Evolutionary conservation across 2,888 invertebrate genomes (phyloP).

Genomic region (Catocala sponsa): DNA sequence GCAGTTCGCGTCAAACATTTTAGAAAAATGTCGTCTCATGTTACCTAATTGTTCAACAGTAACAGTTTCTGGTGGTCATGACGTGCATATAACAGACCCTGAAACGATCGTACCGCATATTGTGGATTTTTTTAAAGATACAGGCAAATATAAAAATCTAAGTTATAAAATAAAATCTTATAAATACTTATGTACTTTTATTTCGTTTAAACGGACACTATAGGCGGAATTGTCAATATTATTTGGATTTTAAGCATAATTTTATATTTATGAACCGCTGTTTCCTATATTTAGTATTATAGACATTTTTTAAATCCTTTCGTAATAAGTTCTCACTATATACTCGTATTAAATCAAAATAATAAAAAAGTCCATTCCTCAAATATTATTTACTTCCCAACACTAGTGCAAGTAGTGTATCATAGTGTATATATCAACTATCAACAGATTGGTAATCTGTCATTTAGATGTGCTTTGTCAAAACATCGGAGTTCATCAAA

Average conservation of each 20-base stretch:
- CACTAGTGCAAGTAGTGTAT: too few species aligned
- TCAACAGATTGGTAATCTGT: slow-evolving; percentile 5
- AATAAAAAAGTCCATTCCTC: neutral
- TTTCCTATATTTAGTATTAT: too few species aligned
- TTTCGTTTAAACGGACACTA: too few species aligned
- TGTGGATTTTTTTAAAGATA: slow-evolving; percentile 63
- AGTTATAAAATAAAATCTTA: slow-evolving; percentile 38
- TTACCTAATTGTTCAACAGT: slow-evolving; percentile 51
- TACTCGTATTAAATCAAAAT: too few species aligned
- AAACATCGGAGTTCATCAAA: neutral
- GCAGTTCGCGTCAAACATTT: slow-evolving; percentile 49
- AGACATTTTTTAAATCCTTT: too few species aligned
- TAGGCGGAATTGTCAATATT: too few species aligned
- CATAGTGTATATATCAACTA: too few species aligned
- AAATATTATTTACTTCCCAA: neutral
- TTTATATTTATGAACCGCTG: too few species aligned
- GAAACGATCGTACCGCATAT: slow-evolving; percentile 76
- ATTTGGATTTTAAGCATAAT: too few species aligned
- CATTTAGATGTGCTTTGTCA: neutral
- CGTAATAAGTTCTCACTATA: too few species aligned
- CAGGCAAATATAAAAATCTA: slow-evolving; percentile 40
- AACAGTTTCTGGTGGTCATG: slow-evolving; percentile 85
- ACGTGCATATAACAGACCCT: slow-evolving; percentile 87
- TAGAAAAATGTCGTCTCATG: slow-evolving; percentile 53
- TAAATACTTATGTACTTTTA: too few species aligned